Base-by-base conservation (phyloP, 2,888 invertebrate species). In the Pseudeuparius sepicola region DNA sequence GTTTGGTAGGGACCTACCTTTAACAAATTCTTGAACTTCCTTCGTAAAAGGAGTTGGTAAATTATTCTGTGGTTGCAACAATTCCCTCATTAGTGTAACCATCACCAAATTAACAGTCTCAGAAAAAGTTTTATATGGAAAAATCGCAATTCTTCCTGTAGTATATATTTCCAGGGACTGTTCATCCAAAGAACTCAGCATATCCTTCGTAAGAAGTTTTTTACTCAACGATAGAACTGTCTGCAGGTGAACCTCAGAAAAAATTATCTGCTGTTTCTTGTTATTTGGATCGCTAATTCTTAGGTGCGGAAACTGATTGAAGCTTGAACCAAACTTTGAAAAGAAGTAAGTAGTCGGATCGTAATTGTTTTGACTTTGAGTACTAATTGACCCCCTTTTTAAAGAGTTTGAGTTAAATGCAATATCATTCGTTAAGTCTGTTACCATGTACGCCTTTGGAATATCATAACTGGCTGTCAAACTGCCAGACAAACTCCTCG, bases 81-180 rank as follows among this genome's bases (percentile, higher is more conserved):
- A 64, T 59, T 98, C 96, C 41, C 93, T 69, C 39, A 98, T 64
- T 32, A 97, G 63, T 0, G 93, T 88, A 0, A 97, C 87, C 73
- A 93, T 78, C 1, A 93, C 93, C 35, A 97, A 66, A 59, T 89
- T 93, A 35, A 97, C 67, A 0, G 90, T 90, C 63, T 98, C 97
- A 39, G 90, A 93, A 57, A 94, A 90, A 1, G 88, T 87, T 55
- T 86, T 85, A 63, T 96, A 96, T 0, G 92, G 90, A 56, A 90
- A 94, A 47, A 72, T 70, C 51, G 67, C 63, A 46, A 79, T 78
- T 55, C 77, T 76, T 43, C 75, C 77, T 17, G 78, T 73, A 13
- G 74, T 69, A 53, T 76, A 80, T 26, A 89, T 77, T 60, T 89
- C 87, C 40, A 78, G 69, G 2, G 86, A 82, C 53, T 87, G 83